Percentiles rank a stretch among this genome's conserved stretches.
Evolutionary conservation across 2,797 vertebrate species (phyloP).

Genomic region (Cyclura pinguis): DNA sequence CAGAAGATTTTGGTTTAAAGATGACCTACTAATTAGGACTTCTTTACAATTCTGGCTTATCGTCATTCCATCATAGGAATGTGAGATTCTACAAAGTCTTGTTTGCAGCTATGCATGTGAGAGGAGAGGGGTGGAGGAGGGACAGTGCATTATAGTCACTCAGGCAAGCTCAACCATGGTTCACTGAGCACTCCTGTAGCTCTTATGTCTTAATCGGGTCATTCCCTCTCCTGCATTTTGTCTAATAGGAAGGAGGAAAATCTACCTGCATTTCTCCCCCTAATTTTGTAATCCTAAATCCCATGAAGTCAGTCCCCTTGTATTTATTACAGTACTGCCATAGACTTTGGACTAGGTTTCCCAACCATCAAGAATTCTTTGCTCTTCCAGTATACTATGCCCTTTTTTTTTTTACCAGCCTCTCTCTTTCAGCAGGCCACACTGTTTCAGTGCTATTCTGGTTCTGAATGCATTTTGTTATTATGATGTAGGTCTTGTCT

Average conservation of each 20-base stretch:
- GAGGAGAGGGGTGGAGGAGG: not conserved
- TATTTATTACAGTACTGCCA: not conserved
- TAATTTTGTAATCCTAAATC: not conserved
- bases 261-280: not conserved
- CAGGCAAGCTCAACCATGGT: not conserved
- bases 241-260: not conserved
- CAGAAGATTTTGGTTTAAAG: not conserved
- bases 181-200: not conserved
- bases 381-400: not conserved
- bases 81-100: not conserved
- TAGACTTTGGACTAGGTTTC: not conserved
- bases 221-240: not conserved
- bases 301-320: not conserved
- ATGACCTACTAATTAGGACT: not conserved
- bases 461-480: slow-evolving; percentile 14
- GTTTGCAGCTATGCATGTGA: not conserved
- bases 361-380: not conserved
- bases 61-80: not conserved
- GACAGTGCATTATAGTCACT: not conserved
- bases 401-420: too few species aligned
- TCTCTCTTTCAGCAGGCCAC: not conserved
- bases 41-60: not conserved
- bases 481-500: not conserved
- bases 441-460: not conserved
- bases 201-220: not conserved